Percentiles rank a stretch among this genome's conserved stretches.
Conservation (phyloP, 2,888 invertebrate genomes). For the Odontothrips loti region DNA sequence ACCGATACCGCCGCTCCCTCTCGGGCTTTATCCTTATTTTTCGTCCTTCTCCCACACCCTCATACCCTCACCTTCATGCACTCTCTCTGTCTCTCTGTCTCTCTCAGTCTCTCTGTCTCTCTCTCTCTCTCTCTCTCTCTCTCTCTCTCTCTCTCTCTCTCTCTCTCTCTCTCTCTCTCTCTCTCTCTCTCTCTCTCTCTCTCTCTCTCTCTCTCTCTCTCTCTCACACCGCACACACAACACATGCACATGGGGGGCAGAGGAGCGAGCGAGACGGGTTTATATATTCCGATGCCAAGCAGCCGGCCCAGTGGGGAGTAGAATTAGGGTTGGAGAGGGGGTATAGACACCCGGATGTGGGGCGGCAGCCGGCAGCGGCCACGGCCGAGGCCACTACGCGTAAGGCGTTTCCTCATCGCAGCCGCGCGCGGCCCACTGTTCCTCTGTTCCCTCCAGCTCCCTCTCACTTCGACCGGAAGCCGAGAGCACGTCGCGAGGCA, state of each 20-base stretch:
- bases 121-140: slow-evolving; percentile 1
- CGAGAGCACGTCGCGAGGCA: too few species aligned
- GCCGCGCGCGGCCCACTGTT: too few species aligned
- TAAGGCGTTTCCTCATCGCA: too few species aligned
- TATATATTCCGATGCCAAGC: too few species aligned
- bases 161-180: not conserved
- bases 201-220: slow-evolving; percentile 1
- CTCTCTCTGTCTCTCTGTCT: not conserved
- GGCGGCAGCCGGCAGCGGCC: too few species aligned
- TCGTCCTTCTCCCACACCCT: not conserved
- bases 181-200: not conserved
- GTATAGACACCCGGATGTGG: too few species aligned
- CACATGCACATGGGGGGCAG: not conserved
- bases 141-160: slow-evolving; percentile 1
- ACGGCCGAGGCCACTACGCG: too few species aligned
- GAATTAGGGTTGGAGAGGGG: too few species aligned
- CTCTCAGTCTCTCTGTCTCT: not conserved
- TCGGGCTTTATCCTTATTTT: not conserved
- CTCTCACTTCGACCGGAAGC: too few species aligned
- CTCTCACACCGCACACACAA: too few species aligned
- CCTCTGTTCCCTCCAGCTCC: too few species aligned
- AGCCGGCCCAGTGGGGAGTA: not conserved
- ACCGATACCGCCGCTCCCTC: not conserved
- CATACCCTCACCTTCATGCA: too few species aligned
- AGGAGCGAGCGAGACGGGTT: not conserved